These are phyloP conservation scores for Sanderia malayensis DNA, from an alignment of 30 jellyfish, hydroid and myxozoan species.

Conservation along the genomic window DNA sequence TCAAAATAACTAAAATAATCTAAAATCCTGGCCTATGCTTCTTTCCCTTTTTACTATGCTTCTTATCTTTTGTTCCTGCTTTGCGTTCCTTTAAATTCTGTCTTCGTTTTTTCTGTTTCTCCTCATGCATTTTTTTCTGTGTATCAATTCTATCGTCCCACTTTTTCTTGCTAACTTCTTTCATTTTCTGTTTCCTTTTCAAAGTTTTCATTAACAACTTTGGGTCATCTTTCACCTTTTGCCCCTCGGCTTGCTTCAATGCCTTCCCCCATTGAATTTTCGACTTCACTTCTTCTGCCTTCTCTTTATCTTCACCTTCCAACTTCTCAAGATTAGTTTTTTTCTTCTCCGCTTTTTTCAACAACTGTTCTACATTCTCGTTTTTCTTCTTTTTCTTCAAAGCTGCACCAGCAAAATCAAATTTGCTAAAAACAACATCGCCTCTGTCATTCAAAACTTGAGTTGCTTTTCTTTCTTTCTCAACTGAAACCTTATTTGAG, in stretches of 20 bases:
- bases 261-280: conserved; percentile 86
- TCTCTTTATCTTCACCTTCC: conserved; percentile 62
- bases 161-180: conserved; percentile 62
- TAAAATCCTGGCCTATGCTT: conserved; percentile 66
- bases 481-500: conserved; percentile 41
- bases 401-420: conserved; percentile 69
- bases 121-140: conserved; percentile 67
- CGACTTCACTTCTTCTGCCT: conserved; percentile 68
- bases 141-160: conserved; percentile 86
- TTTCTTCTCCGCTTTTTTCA: conserved; percentile 72
- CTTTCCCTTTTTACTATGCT: conserved; percentile 35
- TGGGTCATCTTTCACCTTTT: conserved; percentile 90
- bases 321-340: conserved; percentile 54
- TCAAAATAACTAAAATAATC: no score
- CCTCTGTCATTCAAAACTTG: conserved; percentile 45
- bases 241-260: conserved; percentile 90
- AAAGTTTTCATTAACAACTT: conserved; percentile 75
- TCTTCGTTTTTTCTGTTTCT: conserved; percentile 73
- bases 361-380: conserved; percentile 44
- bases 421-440: conserved; percentile 86
- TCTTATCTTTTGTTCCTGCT: conserved; percentile 54
- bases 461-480: conserved; percentile 47
- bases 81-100: conserved; percentile 76
- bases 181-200: conserved; percentile 71
- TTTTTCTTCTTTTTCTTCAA: conserved; percentile 35